Percentiles rank a stretch among this genome's conserved stretches.
Conservation (phyloP, 2,888 invertebrate species). For the Drepanosiphum platanoidis region DNA sequence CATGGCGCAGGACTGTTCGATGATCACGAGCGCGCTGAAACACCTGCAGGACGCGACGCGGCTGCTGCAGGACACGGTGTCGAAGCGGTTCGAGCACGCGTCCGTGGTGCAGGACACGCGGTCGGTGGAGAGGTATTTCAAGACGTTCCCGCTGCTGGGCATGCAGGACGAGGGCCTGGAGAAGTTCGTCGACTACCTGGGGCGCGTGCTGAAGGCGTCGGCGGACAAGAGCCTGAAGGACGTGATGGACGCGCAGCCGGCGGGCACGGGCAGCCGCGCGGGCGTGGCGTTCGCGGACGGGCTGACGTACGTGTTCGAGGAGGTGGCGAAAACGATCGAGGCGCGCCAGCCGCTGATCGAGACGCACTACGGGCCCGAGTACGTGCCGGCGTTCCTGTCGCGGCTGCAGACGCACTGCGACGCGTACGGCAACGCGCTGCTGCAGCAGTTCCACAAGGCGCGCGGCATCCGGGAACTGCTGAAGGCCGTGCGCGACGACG, state of each 20-base stretch:
- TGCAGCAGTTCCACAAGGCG: constrained; percentile 78
- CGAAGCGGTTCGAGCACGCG: constrained; percentile 89
- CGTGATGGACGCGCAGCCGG: constrained; percentile 32
- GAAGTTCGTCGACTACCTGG: constrained; percentile 87
- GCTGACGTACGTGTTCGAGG: constrained; percentile 84
- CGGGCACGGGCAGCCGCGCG: constrained; percentile 72
- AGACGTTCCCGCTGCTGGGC: constrained; percentile 94
- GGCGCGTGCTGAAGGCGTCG: constrained; percentile 74
- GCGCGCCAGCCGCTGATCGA: constrained; percentile 89
- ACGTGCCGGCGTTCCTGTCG: constrained; percentile 76
- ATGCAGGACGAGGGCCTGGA: constrained; percentile 89
- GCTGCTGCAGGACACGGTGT: constrained; percentile 77
- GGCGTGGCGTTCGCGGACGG: constrained; percentile 86
- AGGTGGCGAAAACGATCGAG: constrained; percentile 84
- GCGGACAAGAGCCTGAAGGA: constrained; percentile 34
- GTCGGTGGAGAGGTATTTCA: constrained; percentile 93
- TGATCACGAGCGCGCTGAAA: constrained; percentile 77
- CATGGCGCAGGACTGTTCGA: constrained; percentile 76
- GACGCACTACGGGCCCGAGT: constrained; percentile 86
- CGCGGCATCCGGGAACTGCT: constrained; percentile 69
- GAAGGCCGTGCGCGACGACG: constrained; percentile 56
- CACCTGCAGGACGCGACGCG: constrained; percentile 80
- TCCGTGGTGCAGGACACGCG: constrained; percentile 87
- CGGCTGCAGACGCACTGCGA: constrained; percentile 83
- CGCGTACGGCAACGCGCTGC: constrained; percentile 69